These are phyloP conservation scores for Barypeithes pellucidus DNA, from an alignment of 2,888 invertebrate species.

Conservation along the genomic window DNA sequence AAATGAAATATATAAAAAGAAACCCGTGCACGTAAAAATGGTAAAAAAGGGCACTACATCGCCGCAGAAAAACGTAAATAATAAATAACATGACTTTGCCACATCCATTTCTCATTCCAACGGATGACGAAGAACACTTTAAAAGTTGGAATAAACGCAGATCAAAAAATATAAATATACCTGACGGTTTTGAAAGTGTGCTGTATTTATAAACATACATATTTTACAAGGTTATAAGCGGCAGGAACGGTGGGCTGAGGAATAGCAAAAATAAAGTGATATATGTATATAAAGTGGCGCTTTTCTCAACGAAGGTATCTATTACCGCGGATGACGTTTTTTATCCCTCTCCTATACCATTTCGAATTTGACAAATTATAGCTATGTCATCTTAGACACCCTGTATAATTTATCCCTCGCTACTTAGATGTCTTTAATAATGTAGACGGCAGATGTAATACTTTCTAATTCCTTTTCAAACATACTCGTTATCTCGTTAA, in stretches of 20 bases:
- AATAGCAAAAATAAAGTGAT: not conserved
- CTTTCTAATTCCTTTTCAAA: not conserved
- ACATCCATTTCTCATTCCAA: constrained; percentile 34
- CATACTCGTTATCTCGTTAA: not conserved
- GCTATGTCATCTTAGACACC: too few relatives aligned
- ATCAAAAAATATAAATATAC: constrained; percentile 45
- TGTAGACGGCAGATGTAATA: too few relatives aligned
- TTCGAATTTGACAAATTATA: too few relatives aligned
- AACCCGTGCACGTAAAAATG: constrained; percentile 6
- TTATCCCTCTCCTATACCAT: too few relatives aligned
- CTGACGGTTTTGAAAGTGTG: constrained; percentile 41
- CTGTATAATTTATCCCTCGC: too few relatives aligned
- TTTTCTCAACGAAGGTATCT: too few relatives aligned
- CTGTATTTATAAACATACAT: constrained; percentile 47
- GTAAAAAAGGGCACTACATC: constrained; percentile 10
- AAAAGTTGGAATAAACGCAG: constrained; percentile 44
- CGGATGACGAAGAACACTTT: constrained; percentile 39
- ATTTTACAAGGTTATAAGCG: constrained; percentile 24
- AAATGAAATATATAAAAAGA: constrained; percentile 2
- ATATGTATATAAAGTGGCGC: not conserved
- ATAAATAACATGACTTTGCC: constrained; percentile 39
- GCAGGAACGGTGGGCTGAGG: not conserved
- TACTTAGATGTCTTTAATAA: too few relatives aligned
- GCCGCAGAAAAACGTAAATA: constrained; percentile 27
- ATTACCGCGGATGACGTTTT: too few relatives aligned